Evolutionary conservation across 1,140 invertebrate species (phyloP), one percentile per base, ranked within the genome.

Genomic region (Halesus radiatus): DNA sequence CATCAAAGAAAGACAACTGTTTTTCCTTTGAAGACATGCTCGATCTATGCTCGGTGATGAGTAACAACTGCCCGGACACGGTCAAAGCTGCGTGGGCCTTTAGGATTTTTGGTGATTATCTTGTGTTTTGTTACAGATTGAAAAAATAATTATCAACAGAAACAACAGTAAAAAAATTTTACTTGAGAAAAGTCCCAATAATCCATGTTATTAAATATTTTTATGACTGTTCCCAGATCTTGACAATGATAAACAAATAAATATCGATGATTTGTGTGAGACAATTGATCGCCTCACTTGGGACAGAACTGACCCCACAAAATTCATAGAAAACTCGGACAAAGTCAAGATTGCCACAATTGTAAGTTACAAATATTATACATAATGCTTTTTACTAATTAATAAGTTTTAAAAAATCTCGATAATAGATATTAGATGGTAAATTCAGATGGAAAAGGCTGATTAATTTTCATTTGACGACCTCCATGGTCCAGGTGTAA

Each of bases 21-120:
- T 91, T 95, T 84, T 92, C 93, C 0, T 95, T 95, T 84, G 94
- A 95, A 84, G 93, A 95, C 83, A 89, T 94, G 58, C 84, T 96
- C n/a, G 93, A 95, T 86, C 88, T 95, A 82, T 94, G 91, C 81
- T 95, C 94, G 1, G 94, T 92, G 3, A 93, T 95, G 88, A 93
- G 92, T 37, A 88, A 92, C 54, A 90, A 92, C 78, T 94, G 94
- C 80, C 94, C 94, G 0, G 84, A 90, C 16, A 89, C 92, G 50
- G 90, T 94, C 6, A 95, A 95, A 87, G 91, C 94, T 13, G 87
- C 88, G 8, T 95, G 95, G 92, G 94, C 94, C n/a, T 96, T 96
- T 85, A 90, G 89, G 86, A 92, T 96, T 78, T 95, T 93, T 85
- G 94, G 94, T 94, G 88, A 87, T 83, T 85, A 1, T 45, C 37